These are phyloP conservation scores for Aquatica leii DNA, from an alignment of 2,888 invertebrate species.

Conservation along the genomic window DNA sequence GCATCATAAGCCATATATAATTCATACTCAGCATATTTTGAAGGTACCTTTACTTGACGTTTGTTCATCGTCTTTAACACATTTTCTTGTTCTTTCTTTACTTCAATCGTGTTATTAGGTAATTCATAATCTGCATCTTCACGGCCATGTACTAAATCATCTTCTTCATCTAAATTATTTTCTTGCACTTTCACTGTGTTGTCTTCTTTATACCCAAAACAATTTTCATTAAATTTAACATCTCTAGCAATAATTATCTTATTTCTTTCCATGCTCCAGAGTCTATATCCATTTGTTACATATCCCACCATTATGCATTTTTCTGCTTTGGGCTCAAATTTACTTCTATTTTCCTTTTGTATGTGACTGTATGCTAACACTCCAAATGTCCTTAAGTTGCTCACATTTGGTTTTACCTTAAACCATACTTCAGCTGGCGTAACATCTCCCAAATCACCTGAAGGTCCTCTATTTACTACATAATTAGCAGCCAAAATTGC, in stretches of 20 bases:
- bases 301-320: slow-evolving; percentile 3
- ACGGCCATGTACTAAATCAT: background rate
- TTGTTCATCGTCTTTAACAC: background rate
- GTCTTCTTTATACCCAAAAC: background rate
- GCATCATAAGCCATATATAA: slow-evolving; percentile 6
- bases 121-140: background rate
- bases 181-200: too few species aligned
- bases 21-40: slow-evolving; percentile 4
- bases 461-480: background rate
- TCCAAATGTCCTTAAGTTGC: slow-evolving; percentile 2
- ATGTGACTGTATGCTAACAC: background rate
- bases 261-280: slow-evolving; percentile 7
- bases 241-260: background rate
- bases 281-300: slow-evolving; percentile 7
- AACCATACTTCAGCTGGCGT: slow-evolving; percentile 10
- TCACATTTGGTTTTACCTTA: background rate
- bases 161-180: background rate
- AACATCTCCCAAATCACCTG: too few species aligned
- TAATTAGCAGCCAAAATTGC: slow-evolving; percentile 3
- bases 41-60: background rate
- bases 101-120: too few species aligned
- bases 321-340: slow-evolving; percentile 7
- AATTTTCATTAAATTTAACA: slow-evolving; percentile 3
- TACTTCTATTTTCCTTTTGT: background rate
- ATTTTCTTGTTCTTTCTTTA: too few species aligned